Percentiles rank a stretch among this genome's conserved stretches.
phyloP scores from a whole-genome alignment of 2,888 invertebrate genomes.

The Caenorhabditis macrosperma region DNA sequence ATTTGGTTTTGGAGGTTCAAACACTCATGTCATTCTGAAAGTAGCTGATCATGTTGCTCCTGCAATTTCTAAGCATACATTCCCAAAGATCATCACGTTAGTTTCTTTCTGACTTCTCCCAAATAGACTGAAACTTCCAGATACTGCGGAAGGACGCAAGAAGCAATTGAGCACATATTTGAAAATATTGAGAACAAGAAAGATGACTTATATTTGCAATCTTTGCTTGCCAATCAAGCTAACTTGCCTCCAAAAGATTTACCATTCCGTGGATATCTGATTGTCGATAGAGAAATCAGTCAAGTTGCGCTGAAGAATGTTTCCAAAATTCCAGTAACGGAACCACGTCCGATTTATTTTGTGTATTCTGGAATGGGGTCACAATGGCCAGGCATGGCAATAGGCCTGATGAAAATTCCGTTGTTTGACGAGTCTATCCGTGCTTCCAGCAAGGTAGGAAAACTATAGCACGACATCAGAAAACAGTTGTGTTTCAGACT shows the following conservation, averaged over 20 bases:
- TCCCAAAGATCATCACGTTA: slow-evolving; percentile 74
- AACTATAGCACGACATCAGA: neutral
- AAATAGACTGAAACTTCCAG: slow-evolving; percentile 19
- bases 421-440: slow-evolving; percentile 88
- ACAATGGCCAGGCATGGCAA: slow-evolving; percentile 97
- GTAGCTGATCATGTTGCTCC: slow-evolving; percentile 65
- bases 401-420: slow-evolving; percentile 88
- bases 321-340: slow-evolving; percentile 77
- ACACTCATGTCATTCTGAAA: slow-evolving; percentile 89
- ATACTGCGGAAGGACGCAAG: slow-evolving; percentile 88
- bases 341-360: slow-evolving; percentile 87
- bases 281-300: slow-evolving; percentile 84
- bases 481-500: slow-evolving; percentile 75
- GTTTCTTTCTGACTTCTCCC: neutral
- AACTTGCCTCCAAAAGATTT: slow-evolving; percentile 85
- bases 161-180: slow-evolving; percentile 75
- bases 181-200: slow-evolving; percentile 76
- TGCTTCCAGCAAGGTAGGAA: slow-evolving; percentile 67
- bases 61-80: slow-evolving; percentile 55
- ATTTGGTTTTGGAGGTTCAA: slow-evolving; percentile 97
- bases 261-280: slow-evolving; percentile 88
- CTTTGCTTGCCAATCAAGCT: slow-evolving; percentile 76
- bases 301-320: slow-evolving; percentile 70
- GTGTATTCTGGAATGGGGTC: slow-evolving; percentile 98
- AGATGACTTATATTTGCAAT: slow-evolving; percentile 73